Evolutionary conservation across 2,888 invertebrate species (phyloP), one percentile per base, ranked within the genome.

Genomic region (Brachycybe producta): DNA sequence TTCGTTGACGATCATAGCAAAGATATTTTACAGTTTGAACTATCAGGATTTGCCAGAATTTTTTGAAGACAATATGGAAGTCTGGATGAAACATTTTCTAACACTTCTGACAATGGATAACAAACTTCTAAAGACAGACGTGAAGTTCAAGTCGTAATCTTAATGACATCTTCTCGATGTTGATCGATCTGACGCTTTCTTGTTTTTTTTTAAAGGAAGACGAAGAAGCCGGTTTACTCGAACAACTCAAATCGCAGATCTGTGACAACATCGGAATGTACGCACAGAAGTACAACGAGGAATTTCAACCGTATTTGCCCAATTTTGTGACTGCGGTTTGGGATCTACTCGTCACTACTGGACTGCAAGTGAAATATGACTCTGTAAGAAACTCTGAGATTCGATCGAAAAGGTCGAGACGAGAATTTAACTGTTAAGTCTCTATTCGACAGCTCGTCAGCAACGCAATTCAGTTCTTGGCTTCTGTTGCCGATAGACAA

Each of bases 11-110:
- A 73, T 94, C 24, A 82, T 92, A 51, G 82, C 84, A 62, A 94
- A 97, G 70, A 86, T 98, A 44, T 99, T 97, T 72, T 90, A 90
- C 68, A 95, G 95, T 0, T 75, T 98, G 19, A 98, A 97, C 69
- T 87, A 82, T 57, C 98, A 98, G 75, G 98, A 98, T 69, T 71
- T 98, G 58, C 98, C 98, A 0, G 98, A 98, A 70, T 95, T 88
- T 72, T 99, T 98, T 66, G 98, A 98, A 68, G 97, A 99, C 65
- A 92, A 95, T 66, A 92, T 98, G 83, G 73, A 74, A 21, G 76
- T 75, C 0, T 98, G 98, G 97, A 97, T 98, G 94, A 76, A 78
- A 0, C 79, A 88, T 61, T 84, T 97, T 59, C 79, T 88, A 45
- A 77, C 76, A 27, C 71, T 98, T 28, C 72, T 98, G 30, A 82